Conservation (phyloP, 2,113 vertebrate genomes). For the Leptobrachium ailaonicum region DNA sequence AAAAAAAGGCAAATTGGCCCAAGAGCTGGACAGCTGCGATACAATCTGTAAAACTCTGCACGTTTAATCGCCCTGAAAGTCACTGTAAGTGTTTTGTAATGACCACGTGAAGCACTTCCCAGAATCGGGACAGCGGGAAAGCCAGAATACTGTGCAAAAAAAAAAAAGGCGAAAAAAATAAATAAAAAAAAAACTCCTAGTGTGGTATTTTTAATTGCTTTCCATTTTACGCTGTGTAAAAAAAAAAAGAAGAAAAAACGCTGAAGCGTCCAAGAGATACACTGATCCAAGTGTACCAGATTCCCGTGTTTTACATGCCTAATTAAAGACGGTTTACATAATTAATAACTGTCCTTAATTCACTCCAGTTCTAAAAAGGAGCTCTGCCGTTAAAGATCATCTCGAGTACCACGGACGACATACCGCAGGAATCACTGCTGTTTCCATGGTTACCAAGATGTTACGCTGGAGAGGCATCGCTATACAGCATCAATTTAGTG, state of each 20-base stretch:
- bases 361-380: conserved; percentile 5
- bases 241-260: neutral
- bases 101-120: neutral
- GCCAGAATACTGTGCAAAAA: too few relatives aligned
- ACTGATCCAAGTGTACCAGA: neutral
- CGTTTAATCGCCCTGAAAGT: neutral
- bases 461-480: conserved; percentile 33
- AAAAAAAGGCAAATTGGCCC: too few relatives aligned
- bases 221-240: neutral
- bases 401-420: conserved; percentile 18
- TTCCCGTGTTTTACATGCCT: neutral
- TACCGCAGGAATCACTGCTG: conserved; percentile 19
- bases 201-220: neutral
- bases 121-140: too few relatives aligned
- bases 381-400: conserved; percentile 27
- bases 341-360: conserved; percentile 19
- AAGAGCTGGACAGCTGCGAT: too few relatives aligned
- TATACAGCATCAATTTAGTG: conserved; percentile 47
- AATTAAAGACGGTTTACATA: neutral
- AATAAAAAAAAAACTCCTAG: neutral
- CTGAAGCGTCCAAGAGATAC: neutral
- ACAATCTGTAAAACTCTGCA: too few relatives aligned
- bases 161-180: neutral
- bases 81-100: neutral
- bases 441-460: conserved; percentile 41